Conservation (phyloP, 1,140 invertebrate genomes). For the Coptotermes formosanus region DNA sequence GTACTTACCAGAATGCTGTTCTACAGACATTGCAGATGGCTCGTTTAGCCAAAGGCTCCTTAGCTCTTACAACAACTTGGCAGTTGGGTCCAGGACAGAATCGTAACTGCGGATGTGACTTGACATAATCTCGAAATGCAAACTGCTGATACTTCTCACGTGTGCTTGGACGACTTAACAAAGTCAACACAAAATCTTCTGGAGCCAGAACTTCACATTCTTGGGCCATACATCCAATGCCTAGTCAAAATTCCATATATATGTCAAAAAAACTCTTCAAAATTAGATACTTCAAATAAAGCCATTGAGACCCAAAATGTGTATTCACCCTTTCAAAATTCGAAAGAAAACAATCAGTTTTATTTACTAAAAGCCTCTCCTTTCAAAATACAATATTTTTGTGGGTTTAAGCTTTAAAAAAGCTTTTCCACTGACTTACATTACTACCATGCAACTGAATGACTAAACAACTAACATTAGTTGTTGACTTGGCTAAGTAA, state of each 20-base stretch:
- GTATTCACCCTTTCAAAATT: no score
- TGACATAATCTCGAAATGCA: slow-evolving; percentile 94
- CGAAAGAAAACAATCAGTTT: no score
- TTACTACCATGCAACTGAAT: no score
- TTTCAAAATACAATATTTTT: no score
- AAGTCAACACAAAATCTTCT: slow-evolving; percentile 90
- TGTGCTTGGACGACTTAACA: slow-evolving; percentile 75
- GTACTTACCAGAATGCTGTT: slow-evolving; percentile 73
- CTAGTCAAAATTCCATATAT: slow-evolving; percentile 41
- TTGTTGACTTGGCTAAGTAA: no score
- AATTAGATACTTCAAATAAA: neutral
- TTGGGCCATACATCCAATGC: slow-evolving; percentile 94
- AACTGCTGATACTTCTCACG: slow-evolving; percentile 93
- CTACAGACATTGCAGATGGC: slow-evolving; percentile 77
- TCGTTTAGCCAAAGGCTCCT: slow-evolving; percentile 75
- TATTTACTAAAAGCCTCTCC: no score
- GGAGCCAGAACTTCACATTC: slow-evolving; percentile 89
- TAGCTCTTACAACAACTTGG: slow-evolving; percentile 76
- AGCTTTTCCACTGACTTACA: no score
- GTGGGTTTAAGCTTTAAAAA: no score
- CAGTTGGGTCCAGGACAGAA: slow-evolving; percentile 98
- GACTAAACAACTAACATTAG: no score
- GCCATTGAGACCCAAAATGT: no score
- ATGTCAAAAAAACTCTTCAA: neutral
- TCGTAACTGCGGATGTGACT: slow-evolving; percentile 82